Base-by-base conservation (phyloP, 1,140 invertebrate species). In the Cecropterus lyciades region DNA sequence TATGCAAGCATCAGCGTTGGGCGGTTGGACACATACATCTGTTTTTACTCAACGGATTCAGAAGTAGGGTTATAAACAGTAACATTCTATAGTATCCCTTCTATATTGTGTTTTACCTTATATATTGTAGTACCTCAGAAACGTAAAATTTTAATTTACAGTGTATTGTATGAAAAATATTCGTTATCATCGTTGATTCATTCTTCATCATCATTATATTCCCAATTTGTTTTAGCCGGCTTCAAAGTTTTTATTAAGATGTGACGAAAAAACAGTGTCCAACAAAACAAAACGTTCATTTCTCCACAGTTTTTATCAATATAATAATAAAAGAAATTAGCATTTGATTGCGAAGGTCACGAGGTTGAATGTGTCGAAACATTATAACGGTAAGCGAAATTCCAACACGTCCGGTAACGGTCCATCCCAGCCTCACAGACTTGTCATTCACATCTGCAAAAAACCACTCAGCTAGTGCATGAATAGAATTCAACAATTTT, bases 401-500 rank as follows among this genome's bases (percentile, higher is more conserved):
- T 76, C 80, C 78, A 64, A 37, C 74, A 79, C 80, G 82, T 78
- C 67, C 73, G 65, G 49, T 88, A 88, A 86, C 85, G 85, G 85
- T 80, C 71, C 67, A 14, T 16, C 66, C 63, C 70, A 77, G 73
- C 69, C 73, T 76, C 65, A 49, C 67, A 74, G 56, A 72, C 67
- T 71, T 75, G 70, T 77, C 69, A 82, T 79, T 72, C n/a, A 73
- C 71, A 75, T 56, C 70, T 75, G n/a, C 70, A 27, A 67, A 73
- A 73, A 52, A 64, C 13, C 53, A 68, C 51, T 53, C 53, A 60
- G 67, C 67, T 60, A 48, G 24, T 37, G 65, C 64, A 46, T 75
- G 56, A 75, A 65, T 55, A 67, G 66, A 68, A 72, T 75, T 33
- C 9, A 8, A 33, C 9, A 9, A 33, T 33, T 33, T 33, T 8